Percentiles rank a stretch among this genome's conserved stretches.
These are phyloP conservation scores for Podabrus alpinus DNA, from an alignment of 2,888 invertebrate species.

Conservation along the genomic window DNA sequence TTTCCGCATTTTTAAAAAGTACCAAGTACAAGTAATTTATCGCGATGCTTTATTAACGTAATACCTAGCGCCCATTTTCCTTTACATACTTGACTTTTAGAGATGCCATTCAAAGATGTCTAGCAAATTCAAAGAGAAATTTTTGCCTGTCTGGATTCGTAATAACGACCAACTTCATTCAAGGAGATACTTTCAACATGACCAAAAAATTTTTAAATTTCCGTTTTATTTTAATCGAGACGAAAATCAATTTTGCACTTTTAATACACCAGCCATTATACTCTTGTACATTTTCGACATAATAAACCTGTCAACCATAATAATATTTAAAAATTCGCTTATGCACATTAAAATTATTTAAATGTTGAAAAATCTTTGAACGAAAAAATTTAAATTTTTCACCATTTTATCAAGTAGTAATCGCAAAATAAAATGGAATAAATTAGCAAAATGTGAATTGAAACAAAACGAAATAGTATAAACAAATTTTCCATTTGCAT, in stretches of 20 bases:
- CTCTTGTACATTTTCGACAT: background rate
- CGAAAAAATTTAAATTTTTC: background rate
- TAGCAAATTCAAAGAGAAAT: constrained; percentile 8
- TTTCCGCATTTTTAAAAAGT: constrained; percentile 14
- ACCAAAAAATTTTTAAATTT: constrained; percentile 3
- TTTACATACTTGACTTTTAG: constrained; percentile 21
- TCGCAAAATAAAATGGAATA: background rate
- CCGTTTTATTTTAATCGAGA: constrained; percentile 3
- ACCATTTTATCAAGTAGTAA: background rate
- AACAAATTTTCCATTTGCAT: background rate
- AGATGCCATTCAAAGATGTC: constrained; percentile 25
- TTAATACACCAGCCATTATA: background rate
- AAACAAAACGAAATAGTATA: background rate
- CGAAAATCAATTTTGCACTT: constrained; percentile 1
- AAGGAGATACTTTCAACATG: constrained; percentile 6
- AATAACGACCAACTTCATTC: constrained; percentile 3
- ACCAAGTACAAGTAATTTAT: constrained; percentile 21
- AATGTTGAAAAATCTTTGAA: background rate
- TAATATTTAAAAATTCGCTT: background rate
- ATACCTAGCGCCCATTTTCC: constrained; percentile 19
- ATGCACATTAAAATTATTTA: background rate
- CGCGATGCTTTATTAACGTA: constrained; percentile 21
- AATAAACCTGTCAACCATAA: background rate
- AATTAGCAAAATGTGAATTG: background rate
- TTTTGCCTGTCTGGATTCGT: constrained; percentile 3